Conservation (phyloP, 2,113 vertebrate genomes). For the Arvicanthis niloticus region DNA sequence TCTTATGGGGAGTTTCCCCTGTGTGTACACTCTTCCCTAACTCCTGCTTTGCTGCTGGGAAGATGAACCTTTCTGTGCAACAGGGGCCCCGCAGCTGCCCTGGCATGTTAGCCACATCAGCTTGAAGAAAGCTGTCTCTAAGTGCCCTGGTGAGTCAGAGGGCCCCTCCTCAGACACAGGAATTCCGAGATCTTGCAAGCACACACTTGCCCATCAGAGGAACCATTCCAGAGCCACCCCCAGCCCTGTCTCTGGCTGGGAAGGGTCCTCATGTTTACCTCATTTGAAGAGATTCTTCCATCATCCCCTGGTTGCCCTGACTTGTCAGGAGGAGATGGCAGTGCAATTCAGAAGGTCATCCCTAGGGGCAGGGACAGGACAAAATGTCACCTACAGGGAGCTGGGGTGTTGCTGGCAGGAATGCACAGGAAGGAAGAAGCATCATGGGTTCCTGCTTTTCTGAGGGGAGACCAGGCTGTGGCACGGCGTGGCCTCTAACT, state of each 20-base stretch:
- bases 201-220: conserved; percentile 83
- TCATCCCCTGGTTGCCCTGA: conserved; percentile 60
- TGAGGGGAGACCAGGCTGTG: not conserved
- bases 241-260: conserved; percentile 83
- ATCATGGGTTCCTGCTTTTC: not conserved
- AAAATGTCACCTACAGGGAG: not conserved
- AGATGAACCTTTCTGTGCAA: conserved; percentile 11
- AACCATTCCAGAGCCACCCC: conserved; percentile 69
- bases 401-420: not conserved
- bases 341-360: conserved; percentile 32
- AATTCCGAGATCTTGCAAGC: conserved; percentile 81
- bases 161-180: conserved; percentile 84
- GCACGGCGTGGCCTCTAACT: not conserved
- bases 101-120: conserved; percentile 75
- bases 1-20: not conserved
- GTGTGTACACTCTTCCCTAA: not conserved
- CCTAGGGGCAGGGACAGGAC: not conserved
- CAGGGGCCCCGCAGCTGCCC: conserved; percentile 68
- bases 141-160: conserved; percentile 76
- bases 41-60: not conserved
- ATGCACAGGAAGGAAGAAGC: not conserved
- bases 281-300: conserved; percentile 66
- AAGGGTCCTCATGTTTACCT: conserved; percentile 69
- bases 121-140: conserved; percentile 78
- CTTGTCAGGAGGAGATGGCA: conserved; percentile 72